Conservation (phyloP, 2,888 invertebrate genomes). For the Phoenoteleia sp. region DNA sequence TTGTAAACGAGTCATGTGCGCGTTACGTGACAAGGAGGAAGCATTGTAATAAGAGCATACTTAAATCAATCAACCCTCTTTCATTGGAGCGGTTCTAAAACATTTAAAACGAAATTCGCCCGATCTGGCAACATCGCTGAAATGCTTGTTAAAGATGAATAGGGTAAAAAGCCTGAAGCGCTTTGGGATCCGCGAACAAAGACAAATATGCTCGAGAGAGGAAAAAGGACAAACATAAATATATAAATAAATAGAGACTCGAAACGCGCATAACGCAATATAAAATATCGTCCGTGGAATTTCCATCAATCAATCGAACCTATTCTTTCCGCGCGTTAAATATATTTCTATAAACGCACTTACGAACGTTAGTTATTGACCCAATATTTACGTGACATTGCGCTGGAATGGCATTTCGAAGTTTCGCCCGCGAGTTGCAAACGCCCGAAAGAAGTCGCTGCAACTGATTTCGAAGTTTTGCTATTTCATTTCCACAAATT, state of each 20-base stretch:
- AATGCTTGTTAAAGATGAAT: constrained; percentile 58
- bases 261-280: neutral
- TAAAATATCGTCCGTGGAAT: neutral
- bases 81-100: constrained; percentile 34
- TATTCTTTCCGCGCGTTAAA: neutral
- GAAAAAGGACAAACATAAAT: neutral
- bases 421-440: no score
- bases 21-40: constrained; percentile 39
- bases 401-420: no score
- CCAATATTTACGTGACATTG: neutral
- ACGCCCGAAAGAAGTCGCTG: no score
- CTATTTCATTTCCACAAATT: no score
- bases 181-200: constrained; percentile 48
- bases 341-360: neutral
- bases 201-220: constrained; percentile 18
- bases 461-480: no score
- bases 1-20: constrained; percentile 48
- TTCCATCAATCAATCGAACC: neutral
- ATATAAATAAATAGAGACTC: neutral
- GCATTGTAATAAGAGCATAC: constrained; percentile 55
- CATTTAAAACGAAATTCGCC: constrained; percentile 55
- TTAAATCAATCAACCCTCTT: constrained; percentile 52
- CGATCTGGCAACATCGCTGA: constrained; percentile 56
- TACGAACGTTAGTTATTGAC: neutral
- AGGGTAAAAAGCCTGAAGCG: constrained; percentile 34